Conservation (phyloP, 2,888 invertebrate species). For the Stenoptilia bipunctidactyla region DNA sequence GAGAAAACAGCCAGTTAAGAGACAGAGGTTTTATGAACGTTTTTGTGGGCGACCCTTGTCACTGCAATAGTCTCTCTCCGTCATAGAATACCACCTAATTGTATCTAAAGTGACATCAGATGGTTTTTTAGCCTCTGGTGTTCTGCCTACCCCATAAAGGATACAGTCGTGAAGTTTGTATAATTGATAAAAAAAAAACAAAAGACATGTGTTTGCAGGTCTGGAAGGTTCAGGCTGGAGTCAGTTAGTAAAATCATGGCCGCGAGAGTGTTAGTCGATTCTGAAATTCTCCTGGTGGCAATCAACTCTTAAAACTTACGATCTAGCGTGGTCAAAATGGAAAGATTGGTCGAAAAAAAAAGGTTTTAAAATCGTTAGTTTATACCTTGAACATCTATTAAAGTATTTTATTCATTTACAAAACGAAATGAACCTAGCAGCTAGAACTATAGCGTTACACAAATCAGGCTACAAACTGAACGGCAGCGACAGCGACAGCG, state of each 20-base stretch:
- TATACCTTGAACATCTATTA: conserved; percentile 7
- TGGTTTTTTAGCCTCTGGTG: no score
- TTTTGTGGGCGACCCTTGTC: no score
- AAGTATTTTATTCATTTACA: conserved; percentile 7
- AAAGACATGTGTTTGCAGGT: conserved; percentile 7
- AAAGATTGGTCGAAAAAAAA: conserved; percentile 3
- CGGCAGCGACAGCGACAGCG: no score
- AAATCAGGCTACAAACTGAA: no score
- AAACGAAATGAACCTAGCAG: conserved; percentile 11
- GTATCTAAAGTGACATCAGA: no score
- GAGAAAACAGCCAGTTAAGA: no score
- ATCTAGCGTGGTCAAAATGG: conserved; percentile 6
- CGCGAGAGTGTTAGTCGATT: not conserved
- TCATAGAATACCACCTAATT: no score
- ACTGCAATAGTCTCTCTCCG: no score
- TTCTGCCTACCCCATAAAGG: no score
- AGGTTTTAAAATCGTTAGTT: not conserved
- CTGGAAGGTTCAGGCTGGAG: conserved; percentile 10
- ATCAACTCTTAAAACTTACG: conserved; percentile 10
- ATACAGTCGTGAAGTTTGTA: conserved; percentile 2
- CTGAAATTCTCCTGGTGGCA: conserved; percentile 8
- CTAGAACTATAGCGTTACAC: conserved; percentile 17
- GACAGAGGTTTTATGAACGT: no score
- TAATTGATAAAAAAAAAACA: not conserved
- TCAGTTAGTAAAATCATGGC: conserved; percentile 3